phyloP scores from a whole-genome alignment of 2,797 vertebrate genomes.

The Antrozous pallidus region DNA sequence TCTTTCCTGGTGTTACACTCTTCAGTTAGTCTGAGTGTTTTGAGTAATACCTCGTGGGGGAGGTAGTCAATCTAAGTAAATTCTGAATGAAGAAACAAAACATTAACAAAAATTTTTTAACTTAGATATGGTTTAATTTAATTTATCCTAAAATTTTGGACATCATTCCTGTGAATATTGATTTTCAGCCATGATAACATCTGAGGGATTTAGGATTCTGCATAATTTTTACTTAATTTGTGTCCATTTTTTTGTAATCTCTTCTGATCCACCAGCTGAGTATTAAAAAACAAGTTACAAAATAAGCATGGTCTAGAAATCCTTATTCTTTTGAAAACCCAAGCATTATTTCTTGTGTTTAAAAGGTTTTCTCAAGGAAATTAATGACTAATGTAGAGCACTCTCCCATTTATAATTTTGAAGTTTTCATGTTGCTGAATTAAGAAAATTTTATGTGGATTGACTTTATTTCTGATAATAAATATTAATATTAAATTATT shows the following conservation, averaged over 20 bases:
- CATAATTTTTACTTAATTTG: not conserved
- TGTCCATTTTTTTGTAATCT: not conserved
- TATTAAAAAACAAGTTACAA: slow-evolving; percentile 32
- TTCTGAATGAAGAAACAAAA: slow-evolving; percentile 32
- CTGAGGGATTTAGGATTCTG: not conserved
- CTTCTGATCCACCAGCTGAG: not conserved
- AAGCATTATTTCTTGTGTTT: slow-evolving; percentile 20
- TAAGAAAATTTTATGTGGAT: not conserved
- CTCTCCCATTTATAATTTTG: not conserved
- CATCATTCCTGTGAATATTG: not conserved
- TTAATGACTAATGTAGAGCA: slow-evolving; percentile 27
- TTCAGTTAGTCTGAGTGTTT: slow-evolving; percentile 56
- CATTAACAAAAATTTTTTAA: slow-evolving; percentile 9
- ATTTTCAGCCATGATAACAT: not conserved
- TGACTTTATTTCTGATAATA: slow-evolving; percentile 40
- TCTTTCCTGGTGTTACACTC: slow-evolving; percentile 43
- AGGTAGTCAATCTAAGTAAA: slow-evolving; percentile 34
- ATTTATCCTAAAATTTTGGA: not conserved
- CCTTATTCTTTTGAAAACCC: slow-evolving; percentile 8
- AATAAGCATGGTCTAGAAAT: slow-evolving; percentile 33
- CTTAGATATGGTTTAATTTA: slow-evolving; percentile 31
- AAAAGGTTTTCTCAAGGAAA: slow-evolving; percentile 23
- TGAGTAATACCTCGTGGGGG: slow-evolving; percentile 33
- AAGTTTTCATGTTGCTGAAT: slow-evolving; percentile 15
- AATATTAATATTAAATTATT: too few relatives aligned